Percentiles rank a stretch among this genome's conserved stretches.
Conservation (phyloP, 2,797 vertebrate genomes). For the Sternotherus odoratus region DNA sequence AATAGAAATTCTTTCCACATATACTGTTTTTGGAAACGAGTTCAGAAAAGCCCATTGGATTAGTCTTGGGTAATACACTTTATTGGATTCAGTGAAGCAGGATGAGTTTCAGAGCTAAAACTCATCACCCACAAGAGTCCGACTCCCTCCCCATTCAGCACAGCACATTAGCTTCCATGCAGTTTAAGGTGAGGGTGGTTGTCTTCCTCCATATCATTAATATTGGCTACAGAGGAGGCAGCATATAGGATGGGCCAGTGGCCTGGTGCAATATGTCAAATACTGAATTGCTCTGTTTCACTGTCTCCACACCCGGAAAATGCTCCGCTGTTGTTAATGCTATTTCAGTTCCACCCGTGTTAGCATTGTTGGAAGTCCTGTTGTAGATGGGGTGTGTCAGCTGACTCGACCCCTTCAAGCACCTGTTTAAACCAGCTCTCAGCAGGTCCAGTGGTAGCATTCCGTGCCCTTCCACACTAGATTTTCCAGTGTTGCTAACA, state of each 20-base stretch:
- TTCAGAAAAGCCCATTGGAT: conserved; percentile 27
- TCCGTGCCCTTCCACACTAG: accelerated
- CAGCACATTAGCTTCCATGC: neutral
- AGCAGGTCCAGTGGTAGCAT: neutral
- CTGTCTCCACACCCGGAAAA: neutral
- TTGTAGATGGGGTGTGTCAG: neutral
- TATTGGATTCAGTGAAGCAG: conserved; percentile 45
- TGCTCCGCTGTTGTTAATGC: neutral
- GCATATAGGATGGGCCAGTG: accelerated
- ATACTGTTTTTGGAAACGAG: neutral
- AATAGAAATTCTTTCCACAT: conserved; percentile 17
- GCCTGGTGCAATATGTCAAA: neutral
- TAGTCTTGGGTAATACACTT: conserved; percentile 35
- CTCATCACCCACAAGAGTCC: neutral
- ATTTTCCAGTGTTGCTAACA: accelerated
- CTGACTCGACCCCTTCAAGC: neutral
- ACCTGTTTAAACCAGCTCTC: neutral
- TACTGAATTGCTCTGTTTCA: no score
- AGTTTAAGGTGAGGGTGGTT: neutral
- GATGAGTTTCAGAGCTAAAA: conserved; percentile 19
- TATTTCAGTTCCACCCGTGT: neutral
- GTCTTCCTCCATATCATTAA: neutral
- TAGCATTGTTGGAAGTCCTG: neutral
- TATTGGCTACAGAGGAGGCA: neutral
- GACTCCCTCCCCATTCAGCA: neutral